A percentile compares a stretch with the other conserved stretches of the same genome.
These are phyloP conservation scores for Chrysogorgia sp. DNA, from an alignment of 92 coral and sea anemone species.

Conservation along the genomic window DNA sequence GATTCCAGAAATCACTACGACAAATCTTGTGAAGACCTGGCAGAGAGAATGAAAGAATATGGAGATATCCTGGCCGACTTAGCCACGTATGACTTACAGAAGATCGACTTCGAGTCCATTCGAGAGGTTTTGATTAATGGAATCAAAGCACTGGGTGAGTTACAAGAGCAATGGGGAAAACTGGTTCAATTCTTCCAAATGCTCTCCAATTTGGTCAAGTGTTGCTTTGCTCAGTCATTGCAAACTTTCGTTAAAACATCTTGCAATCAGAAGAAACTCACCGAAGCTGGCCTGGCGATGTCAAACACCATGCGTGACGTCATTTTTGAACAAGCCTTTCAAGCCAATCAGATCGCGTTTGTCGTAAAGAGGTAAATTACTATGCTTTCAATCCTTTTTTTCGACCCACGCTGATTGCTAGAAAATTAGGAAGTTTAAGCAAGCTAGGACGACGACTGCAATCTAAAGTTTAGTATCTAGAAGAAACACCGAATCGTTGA, in stretches of 20 bases:
- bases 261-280: background rate
- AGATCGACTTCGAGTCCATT: conserved; percentile 45
- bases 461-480: no score
- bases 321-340: conserved; percentile 58
- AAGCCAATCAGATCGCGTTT: conserved; percentile 62
- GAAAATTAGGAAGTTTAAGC: no score
- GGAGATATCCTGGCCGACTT: conserved; percentile 49
- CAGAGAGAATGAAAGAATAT: conserved; percentile 8
- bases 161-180: conserved; percentile 62
- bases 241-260: conserved; percentile 11
- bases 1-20: conserved; percentile 39
- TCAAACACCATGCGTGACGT: conserved; percentile 57
- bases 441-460: no score
- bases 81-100: conserved; percentile 27
- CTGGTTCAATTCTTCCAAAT: conserved; percentile 57
- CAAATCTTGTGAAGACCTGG: conserved; percentile 34
- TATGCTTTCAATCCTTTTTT: no score
- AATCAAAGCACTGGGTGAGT: conserved; percentile 54
- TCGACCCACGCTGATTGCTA: no score
- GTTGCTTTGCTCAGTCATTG: conserved; percentile 45
- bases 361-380: conserved; percentile 9
- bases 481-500: no score
- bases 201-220: conserved; percentile 62
- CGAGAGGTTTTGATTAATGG: conserved; percentile 48
- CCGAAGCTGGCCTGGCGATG: conserved; percentile 20